Percentiles rank a stretch among this genome's conserved stretches.
Conservation (phyloP, 2,113 vertebrate genomes). For the Monopterus albus region DNA sequence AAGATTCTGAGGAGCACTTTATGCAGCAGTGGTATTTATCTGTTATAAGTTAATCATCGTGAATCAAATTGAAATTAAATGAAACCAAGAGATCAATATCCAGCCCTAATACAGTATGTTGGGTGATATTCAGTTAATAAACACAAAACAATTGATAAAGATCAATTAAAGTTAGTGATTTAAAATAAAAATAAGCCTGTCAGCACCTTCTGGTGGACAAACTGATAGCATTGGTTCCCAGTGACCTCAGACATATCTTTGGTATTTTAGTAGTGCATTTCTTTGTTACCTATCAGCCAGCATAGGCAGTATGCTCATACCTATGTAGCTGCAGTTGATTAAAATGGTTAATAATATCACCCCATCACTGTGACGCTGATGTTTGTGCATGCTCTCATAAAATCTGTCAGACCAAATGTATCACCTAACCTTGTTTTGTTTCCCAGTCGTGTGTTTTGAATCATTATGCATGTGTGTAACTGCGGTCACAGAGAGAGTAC, state of each 20-base stretch:
- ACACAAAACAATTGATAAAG: not conserved
- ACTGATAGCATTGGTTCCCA: too few relatives aligned
- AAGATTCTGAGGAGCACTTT: too few relatives aligned
- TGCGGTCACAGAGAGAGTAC: not conserved
- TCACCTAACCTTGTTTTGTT: rapidly evolving
- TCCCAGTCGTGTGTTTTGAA: not conserved
- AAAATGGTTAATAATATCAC: too few relatives aligned
- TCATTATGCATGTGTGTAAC: not conserved
- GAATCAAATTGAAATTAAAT: too few relatives aligned
- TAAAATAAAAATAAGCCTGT: not conserved
- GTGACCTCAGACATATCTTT: not conserved
- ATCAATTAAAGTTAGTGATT: not conserved
- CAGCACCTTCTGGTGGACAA: not conserved
- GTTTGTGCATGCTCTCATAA: not conserved
- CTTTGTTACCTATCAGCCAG: not conserved
- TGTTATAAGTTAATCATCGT: too few relatives aligned
- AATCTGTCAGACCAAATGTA: not conserved
- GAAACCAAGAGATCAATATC: too few relatives aligned
- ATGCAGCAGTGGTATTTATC: too few relatives aligned
- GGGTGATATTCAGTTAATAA: not conserved
- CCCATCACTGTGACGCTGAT: not conserved
- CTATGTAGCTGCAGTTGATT: too few relatives aligned
- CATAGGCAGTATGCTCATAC: too few relatives aligned
- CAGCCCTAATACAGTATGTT: not conserved
- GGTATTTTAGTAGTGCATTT: not conserved